A percentile compares a stretch with the other conserved stretches of the same genome.
These are phyloP conservation scores for Carcharodon carcharias DNA, from an alignment of 2,797 vertebrate genomes.

Conservation along the genomic window DNA sequence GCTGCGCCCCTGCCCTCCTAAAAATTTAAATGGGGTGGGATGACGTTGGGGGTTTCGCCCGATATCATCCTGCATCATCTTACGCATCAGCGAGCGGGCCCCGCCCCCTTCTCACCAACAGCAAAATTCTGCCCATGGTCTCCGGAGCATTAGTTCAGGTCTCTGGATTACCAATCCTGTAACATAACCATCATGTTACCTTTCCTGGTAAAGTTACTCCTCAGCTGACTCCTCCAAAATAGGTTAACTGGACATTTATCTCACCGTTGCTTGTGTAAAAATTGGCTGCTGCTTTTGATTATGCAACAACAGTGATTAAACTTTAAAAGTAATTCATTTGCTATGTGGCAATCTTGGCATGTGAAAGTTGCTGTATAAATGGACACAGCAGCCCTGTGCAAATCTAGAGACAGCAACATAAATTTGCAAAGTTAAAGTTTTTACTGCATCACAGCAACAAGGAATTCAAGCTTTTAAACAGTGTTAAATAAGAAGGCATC, in stretches of 20 bases:
- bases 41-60: no score
- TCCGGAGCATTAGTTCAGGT: neutral
- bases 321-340: neutral
- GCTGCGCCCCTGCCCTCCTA: no score
- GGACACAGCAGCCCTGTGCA: neutral
- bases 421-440: neutral
- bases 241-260: neutral
- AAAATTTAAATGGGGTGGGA: no score
- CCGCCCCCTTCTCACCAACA: no score
- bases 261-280: neutral
- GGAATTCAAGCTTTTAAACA: neutral
- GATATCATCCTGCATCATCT: no score
- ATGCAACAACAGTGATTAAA: neutral
- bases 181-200: neutral
- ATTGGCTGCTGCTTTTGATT: neutral
- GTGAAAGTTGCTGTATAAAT: neutral
- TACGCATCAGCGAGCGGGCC: no score
- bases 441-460: neutral
- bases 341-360: neutral
- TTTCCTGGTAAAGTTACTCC: neutral
- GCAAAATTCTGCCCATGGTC: no score
- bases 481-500: neutral
- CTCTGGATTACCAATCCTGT: neutral
- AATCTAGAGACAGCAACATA: neutral
- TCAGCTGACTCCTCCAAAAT: neutral